These are phyloP conservation scores for Colistium nudipinnis DNA, from an alignment of 2,113 vertebrate species.

Conservation along the genomic window DNA sequence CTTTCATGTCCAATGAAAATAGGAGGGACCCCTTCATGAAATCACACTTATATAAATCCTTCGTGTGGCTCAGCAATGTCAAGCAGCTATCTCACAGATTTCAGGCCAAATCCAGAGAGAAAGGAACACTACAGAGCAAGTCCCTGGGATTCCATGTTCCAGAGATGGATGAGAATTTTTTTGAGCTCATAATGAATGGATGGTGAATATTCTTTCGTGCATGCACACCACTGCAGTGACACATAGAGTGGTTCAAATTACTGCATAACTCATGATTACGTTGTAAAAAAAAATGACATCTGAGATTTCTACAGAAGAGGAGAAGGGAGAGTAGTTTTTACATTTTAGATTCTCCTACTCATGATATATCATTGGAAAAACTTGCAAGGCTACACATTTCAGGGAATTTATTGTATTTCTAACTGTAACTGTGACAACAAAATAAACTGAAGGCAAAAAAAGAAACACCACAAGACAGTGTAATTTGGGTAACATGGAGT, in stretches of 20 bases:
- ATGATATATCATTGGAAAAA: slow-evolving; percentile 26
- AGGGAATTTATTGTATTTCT: no score
- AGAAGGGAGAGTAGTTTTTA: background rate
- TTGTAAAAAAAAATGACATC: slow-evolving; percentile 45
- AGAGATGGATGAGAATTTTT: no score
- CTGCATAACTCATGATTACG: slow-evolving; percentile 44
- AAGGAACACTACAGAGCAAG: slow-evolving; percentile 10
- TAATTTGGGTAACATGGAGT: no score
- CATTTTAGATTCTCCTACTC: slow-evolving; percentile 24
- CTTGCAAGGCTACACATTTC: background rate
- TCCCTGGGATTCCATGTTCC: slow-evolving; percentile 38
- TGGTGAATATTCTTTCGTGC: slow-evolving; percentile 63
- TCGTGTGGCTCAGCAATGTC: slow-evolving; percentile 14
- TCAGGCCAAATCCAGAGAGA: no score
- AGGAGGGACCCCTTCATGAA: background rate
- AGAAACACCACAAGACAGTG: no score
- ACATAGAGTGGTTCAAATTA: slow-evolving; percentile 51
- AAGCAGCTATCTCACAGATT: no score
- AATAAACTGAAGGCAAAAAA: no score
- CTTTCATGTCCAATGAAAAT: background rate
- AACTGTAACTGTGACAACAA: no score
- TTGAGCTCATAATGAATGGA: slow-evolving; percentile 62
- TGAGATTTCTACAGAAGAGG: slow-evolving; percentile 5
- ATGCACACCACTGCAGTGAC: slow-evolving; percentile 44
- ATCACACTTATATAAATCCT: slow-evolving; percentile 2